A percentile compares a stretch with the other conserved stretches of the same genome.
phyloP scores from a whole-genome alignment of 2,113 vertebrate genomes.

The Numida meleagris region DNA sequence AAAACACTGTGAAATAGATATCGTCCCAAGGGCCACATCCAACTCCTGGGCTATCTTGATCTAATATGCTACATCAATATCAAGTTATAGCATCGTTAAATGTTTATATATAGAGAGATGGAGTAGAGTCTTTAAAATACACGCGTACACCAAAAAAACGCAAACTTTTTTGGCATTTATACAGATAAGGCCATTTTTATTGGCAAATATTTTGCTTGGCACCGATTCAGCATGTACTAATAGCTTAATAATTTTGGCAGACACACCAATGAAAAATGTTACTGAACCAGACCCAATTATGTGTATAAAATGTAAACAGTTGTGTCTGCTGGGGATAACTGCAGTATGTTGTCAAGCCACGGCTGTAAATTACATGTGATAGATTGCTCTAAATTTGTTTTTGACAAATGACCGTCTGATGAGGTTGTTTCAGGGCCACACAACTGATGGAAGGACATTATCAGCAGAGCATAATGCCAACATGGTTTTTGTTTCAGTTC shows the following conservation, averaged over 20 bases:
- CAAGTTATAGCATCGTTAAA: background rate
- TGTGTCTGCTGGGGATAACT: constrained; percentile 38
- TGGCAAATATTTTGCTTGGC: constrained; percentile 50
- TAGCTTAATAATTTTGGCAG: constrained; percentile 52
- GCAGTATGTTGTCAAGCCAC: constrained; percentile 32
- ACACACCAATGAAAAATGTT: constrained; percentile 52
- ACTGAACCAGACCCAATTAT: constrained; percentile 54
- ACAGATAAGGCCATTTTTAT: constrained; percentile 53
- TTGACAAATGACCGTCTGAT: constrained; percentile 28
- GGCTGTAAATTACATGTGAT: constrained; percentile 41
- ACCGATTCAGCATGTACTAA: constrained; percentile 12
- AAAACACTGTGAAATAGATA: background rate
- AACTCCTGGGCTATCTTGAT: background rate
- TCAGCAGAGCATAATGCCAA: background rate
- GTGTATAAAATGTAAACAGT: constrained; percentile 51
- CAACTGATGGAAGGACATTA: background rate
- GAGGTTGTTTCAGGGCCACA: constrained; percentile 32
- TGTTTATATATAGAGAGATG: background rate
- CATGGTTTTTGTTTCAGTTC: constrained; percentile 27
- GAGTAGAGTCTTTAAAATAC: constrained; percentile 1
- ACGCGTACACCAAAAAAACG: background rate
- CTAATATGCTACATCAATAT: background rate
- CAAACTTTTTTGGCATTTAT: constrained; percentile 57
- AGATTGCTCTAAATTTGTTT: constrained; percentile 46
- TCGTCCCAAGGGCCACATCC: background rate